Base-by-base conservation (phyloP, 2,888 invertebrate species). In the Heteromyza rotundicornis region DNA sequence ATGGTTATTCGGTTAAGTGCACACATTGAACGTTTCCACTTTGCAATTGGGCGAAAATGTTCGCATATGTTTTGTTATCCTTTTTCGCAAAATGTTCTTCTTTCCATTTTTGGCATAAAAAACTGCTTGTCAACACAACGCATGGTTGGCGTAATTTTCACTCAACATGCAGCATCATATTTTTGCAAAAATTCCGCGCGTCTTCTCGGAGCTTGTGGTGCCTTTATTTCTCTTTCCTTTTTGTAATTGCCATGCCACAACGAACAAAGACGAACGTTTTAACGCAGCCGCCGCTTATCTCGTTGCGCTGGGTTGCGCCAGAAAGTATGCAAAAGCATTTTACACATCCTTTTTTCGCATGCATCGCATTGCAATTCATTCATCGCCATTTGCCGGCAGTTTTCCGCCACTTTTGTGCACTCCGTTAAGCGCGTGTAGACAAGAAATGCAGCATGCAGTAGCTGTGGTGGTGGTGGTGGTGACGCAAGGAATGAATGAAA, bases 51-150 rank as follows among this genome's bases (percentile, higher is more conserved):
- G n/a, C n/a, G n/a, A n/a, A n/a, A n/a, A n/a, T n/a, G n/a, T n/a
- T n/a, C n/a, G n/a, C n/a, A n/a, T n/a, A n/a, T n/a, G n/a, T n/a
- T n/a, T n/a, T n/a, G n/a, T n/a, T n/a, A n/a, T n/a, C n/a, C n/a
- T n/a, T n/a, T n/a, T n/a, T n/a, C n/a, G n/a, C n/a, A n/a, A n/a
- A n/a, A n/a, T n/a, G n/a, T n/a, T n/a, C n/a, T n/a, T n/a, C n/a
- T n/a, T n/a, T n/a, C n/a, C n/a, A n/a, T n/a, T n/a, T n/a, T 75
- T 74, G 75, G 70, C 74, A 73, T 72, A 73, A 75, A 75, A 74
- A 73, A 70, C 57, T 59, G 53, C 75, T 62, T 63, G 67, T 73
- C 74, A 73, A 74, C 40, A n/a, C 40, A 40, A 14, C 40, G n/a
- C 12, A 12, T 5, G n/a, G n/a, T n/a, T n/a, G 32, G 32, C 32